phyloP scores from a whole-genome alignment of 2,797 vertebrate species.

The Lerista edwardsae region DNA sequence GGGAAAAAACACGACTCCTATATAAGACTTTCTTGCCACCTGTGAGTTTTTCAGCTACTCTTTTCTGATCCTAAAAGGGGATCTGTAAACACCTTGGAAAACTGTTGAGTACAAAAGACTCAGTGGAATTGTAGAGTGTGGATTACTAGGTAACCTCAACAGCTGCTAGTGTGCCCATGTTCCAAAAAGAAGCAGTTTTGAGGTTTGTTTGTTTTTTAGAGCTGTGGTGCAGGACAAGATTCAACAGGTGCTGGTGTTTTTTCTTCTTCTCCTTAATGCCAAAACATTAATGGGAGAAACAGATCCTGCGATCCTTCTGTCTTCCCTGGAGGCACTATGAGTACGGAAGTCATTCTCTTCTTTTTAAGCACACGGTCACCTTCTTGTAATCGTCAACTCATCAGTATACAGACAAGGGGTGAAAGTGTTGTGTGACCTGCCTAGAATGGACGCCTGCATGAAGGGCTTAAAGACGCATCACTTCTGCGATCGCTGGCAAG shows the following conservation, averaged over 20 bases:
- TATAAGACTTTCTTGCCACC: not conserved
- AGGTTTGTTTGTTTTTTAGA: not conserved
- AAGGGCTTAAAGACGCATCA: too few species aligned
- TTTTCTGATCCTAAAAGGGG: not conserved
- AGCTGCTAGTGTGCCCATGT: not conserved
- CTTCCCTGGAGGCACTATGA: not conserved
- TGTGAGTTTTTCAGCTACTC: not conserved
- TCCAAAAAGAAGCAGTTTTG: too few species aligned
- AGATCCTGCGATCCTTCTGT: not conserved
- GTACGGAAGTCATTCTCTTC: not conserved
- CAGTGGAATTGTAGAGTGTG: not conserved
- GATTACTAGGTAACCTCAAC: not conserved
- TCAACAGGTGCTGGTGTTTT: not conserved
- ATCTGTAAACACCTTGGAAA: not conserved
- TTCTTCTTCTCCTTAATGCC: too few species aligned
- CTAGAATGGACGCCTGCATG: too few species aligned
- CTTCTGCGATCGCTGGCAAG: too few species aligned
- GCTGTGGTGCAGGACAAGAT: not conserved
- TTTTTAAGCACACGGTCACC: not conserved
- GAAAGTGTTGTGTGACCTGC: not conserved
- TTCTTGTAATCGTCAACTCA: too few species aligned
- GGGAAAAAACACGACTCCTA: not conserved
- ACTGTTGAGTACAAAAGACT: not conserved
- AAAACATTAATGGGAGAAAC: not conserved
- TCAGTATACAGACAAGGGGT: not conserved